Percentiles rank a stretch among this genome's conserved stretches.
Evolutionary conservation across 2,888 invertebrate genomes (phyloP).

Genomic region (Cetonia aurata): DNA sequence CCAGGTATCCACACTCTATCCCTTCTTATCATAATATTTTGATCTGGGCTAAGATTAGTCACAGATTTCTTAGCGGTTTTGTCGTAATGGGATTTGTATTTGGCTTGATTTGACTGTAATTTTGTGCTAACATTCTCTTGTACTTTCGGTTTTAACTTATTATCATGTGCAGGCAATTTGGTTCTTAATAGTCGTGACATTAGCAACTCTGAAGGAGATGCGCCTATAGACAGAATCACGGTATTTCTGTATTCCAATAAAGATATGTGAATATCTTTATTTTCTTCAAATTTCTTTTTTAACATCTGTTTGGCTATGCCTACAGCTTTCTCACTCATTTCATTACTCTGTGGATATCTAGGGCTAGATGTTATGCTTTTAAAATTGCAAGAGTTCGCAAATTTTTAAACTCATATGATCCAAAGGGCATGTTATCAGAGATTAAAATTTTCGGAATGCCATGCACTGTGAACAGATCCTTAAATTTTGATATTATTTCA

Average conservation of each 20-base stretch:
- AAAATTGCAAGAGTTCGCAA: background rate
- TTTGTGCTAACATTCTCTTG: background rate
- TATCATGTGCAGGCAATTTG: background rate
- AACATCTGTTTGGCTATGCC: slow-evolving; percentile 3
- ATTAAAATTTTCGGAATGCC: slow-evolving; percentile 20
- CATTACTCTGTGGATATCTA: slow-evolving; percentile 4
- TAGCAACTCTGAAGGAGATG: background rate
- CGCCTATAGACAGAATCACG: background rate
- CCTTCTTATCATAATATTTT: slow-evolving; percentile 8
- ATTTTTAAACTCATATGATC: background rate
- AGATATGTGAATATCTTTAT: slow-evolving; percentile 6
- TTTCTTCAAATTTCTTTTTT: no score
- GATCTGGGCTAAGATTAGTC: background rate
- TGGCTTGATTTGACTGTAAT: slow-evolving; percentile 5
- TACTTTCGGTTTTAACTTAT: background rate
- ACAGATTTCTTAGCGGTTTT: background rate
- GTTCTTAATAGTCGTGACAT: background rate
- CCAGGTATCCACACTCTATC: background rate
- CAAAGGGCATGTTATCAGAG: background rate
- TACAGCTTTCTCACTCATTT: background rate
- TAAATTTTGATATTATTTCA: slow-evolving; percentile 11
- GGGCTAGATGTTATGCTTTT: background rate
- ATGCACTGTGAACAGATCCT: background rate
- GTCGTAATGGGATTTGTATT: background rate
- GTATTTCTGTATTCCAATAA: slow-evolving; percentile 1